phyloP scores from a whole-genome alignment of 2,113 vertebrate species.

The Osmerus eperlanus region DNA sequence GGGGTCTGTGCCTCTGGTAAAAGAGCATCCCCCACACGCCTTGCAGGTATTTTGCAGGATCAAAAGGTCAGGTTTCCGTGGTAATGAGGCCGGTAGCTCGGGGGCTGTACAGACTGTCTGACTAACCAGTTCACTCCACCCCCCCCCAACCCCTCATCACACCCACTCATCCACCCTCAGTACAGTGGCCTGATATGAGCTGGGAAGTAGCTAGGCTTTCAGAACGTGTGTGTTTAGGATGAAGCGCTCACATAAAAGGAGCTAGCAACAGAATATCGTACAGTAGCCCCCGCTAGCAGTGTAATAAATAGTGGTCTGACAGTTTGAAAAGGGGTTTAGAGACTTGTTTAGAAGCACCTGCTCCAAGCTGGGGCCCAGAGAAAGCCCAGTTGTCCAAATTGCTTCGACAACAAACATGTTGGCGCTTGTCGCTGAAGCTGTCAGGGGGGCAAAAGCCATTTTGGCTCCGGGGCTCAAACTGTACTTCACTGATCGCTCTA shows the following conservation, averaged over 20 bases:
- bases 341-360: not conserved
- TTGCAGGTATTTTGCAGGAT: not conserved
- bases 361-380: not conserved
- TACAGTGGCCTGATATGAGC: no score
- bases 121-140: not conserved
- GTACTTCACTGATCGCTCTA: not conserved
- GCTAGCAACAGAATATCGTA: no score
- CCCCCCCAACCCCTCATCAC: not conserved
- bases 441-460: not conserved
- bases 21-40: not conserved
- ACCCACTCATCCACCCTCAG: not conserved
- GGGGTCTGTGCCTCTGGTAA: not conserved
- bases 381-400: not conserved
- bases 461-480: slow-evolving; percentile 1
- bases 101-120: not conserved
- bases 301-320: no score
- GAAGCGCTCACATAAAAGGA: no score
- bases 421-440: not conserved
- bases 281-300: no score
- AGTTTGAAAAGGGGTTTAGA: no score
- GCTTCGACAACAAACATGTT: not conserved
- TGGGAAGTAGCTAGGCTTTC: no score
- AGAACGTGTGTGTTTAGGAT: no score
- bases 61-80: not conserved
- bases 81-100: not conserved